Base-by-base conservation (phyloP, 2,888 invertebrate genomes). In the Neelides folsomi region DNA sequence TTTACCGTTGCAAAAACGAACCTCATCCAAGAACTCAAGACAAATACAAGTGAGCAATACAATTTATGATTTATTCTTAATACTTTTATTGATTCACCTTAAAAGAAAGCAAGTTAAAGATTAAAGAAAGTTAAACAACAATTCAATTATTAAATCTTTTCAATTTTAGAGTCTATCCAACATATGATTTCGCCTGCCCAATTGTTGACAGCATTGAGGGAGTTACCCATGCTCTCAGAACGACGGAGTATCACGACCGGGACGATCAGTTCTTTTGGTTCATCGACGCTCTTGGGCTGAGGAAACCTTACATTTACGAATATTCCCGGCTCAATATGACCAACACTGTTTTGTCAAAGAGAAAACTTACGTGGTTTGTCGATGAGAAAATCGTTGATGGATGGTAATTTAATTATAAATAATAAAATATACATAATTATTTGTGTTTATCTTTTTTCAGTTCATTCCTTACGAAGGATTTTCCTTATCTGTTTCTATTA, bases 131-230 rank as follows among this genome's bases (percentile, higher is more conserved):
- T 27, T 27, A 5, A 27, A 27, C 27, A 27, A 5, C 7, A 27
- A 27, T 8, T 6, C n/a, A 27, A 34, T 45, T 19, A 27, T 27
- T 27, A 19, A 52, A 47, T 59, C 56, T n/a, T n/a, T n/a, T 49
- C 59, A 63, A 58, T 71, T 72, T 16, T 71, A 93, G 93, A 68
- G 95, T 94, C 0, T 99, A 99, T 71, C 98, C 98, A 18, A 99
- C 98, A 0, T 99, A 99, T 68, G 98, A 99, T 74, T 99, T 99
- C 75, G 95, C 98, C 1, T 99, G 98, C 69, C 98, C 98, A 0
- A 94, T 99, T 67, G 97, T 99, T 47, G 98, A 99, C 72, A 84
- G 93, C 13, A 77, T 95, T 47, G 98, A 99, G 74, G 85, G 87
- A 50, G 94, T 99, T 15, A 99, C 98, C 0, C 98, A 99, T 69